A percentile compares a stretch with the other conserved stretches of the same genome.
These are phyloP conservation scores for Drosophila maculinotata DNA, from an alignment of 2,888 invertebrate species.

Conservation along the genomic window DNA sequence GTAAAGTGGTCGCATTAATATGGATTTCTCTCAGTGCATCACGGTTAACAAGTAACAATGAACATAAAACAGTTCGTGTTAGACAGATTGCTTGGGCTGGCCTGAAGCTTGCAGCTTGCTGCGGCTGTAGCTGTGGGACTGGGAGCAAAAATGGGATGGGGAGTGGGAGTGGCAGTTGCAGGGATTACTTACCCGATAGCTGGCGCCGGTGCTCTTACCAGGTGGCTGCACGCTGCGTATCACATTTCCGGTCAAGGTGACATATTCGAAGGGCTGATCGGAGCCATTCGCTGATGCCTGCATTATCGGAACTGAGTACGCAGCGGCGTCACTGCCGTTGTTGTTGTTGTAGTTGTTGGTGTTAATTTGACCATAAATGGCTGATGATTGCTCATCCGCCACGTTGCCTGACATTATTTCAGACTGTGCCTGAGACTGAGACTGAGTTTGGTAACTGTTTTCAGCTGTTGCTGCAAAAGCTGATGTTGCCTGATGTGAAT, in stretches of 20 bases:
- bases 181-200: slow-evolving; percentile 81
- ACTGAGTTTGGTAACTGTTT: slow-evolving; percentile 23
- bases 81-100: not conserved
- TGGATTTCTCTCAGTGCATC: not conserved
- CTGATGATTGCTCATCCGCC: slow-evolving; percentile 73
- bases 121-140: not conserved
- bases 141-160: not conserved
- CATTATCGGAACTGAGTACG: slow-evolving; percentile 42
- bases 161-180: not conserved
- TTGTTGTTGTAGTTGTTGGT: slow-evolving; percentile 42
- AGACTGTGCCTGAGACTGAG: slow-evolving; percentile 25
- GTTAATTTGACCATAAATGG: slow-evolving; percentile 67
- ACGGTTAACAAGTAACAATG: not conserved
- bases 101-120: slow-evolving; percentile 1
- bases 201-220: slow-evolving; percentile 83
- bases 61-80: slow-evolving; percentile 14
- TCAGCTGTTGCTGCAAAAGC: slow-evolving; percentile 47
- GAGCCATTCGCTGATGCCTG: slow-evolving; percentile 35
- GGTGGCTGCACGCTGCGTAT: slow-evolving; percentile 85
- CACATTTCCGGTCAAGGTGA: slow-evolving; percentile 84
- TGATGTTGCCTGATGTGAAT: slow-evolving; percentile 80
- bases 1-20: not conserved
- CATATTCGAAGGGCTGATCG: slow-evolving; percentile 84
- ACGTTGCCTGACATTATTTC: slow-evolving; percentile 62
- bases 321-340: slow-evolving; percentile 30